Percentiles rank a stretch among this genome's conserved stretches.
Evolutionary conservation across 2,888 invertebrate genomes (phyloP).

Genomic region (Amphimallon solstitiale): DNA sequence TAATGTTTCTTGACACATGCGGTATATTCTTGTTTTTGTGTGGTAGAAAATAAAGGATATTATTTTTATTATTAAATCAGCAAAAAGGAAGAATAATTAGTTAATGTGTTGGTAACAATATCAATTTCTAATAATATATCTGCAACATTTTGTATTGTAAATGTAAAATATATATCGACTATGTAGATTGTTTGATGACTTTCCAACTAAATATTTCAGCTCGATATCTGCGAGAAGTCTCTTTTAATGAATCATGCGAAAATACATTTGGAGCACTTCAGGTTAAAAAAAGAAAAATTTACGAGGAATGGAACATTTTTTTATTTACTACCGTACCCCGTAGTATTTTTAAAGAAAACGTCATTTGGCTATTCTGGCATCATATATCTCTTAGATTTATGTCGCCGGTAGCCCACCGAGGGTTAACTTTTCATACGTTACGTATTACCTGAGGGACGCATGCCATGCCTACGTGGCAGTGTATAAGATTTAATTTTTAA

Average conservation of each 20-base stretch:
- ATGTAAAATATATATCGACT: constrained; percentile 47
- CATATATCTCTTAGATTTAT: constrained; percentile 25
- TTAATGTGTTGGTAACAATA: constrained; percentile 15
- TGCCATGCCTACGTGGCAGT: no score
- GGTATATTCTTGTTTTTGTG: neutral
- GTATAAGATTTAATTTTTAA: no score
- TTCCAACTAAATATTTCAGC: no score
- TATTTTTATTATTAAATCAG: neutral
- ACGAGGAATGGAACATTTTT: neutral
- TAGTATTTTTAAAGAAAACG: constrained; percentile 11
- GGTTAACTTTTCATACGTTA: constrained; percentile 13
- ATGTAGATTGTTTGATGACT: constrained; percentile 1
- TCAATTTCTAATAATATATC: constrained; percentile 21
- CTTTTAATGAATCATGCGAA: neutral
- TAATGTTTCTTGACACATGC: constrained; percentile 12
- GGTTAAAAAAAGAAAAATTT: constrained; percentile 1
- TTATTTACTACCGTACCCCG: constrained; percentile 21
- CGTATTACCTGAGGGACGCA: neutral
- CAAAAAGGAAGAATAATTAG: constrained; percentile 3
- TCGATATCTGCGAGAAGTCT: neutral
- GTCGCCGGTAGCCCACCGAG: neutral
- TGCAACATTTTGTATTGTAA: constrained; percentile 46
- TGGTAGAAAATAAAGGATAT: neutral
- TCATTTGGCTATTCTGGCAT: constrained; percentile 19
- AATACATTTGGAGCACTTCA: neutral